phyloP scores from a whole-genome alignment of 2,797 vertebrate species.

The Enteromius afrohamiltoni region DNA sequence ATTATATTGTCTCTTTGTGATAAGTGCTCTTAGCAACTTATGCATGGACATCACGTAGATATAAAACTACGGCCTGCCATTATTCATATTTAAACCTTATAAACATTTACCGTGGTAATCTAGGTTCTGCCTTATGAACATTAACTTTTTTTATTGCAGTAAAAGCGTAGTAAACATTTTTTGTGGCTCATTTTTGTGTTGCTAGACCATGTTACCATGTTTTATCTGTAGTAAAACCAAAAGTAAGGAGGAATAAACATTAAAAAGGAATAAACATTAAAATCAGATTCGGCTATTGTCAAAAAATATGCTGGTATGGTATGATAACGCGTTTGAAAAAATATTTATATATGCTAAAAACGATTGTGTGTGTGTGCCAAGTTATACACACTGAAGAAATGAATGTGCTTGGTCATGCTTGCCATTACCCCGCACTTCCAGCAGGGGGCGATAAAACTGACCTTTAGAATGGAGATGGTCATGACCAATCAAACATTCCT shows the following conservation, averaged over 20 bases:
- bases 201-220: too few relatives aligned
- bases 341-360: too few relatives aligned
- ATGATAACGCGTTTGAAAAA: background rate
- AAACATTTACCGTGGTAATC: background rate
- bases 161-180: too few relatives aligned
- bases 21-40: background rate
- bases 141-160: too few relatives aligned
- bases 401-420: slow-evolving; percentile 34
- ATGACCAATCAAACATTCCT: background rate
- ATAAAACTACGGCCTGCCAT: background rate
- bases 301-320: background rate
- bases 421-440: background rate
- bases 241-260: background rate
- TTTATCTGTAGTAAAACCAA: too few relatives aligned
- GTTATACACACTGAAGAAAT: background rate
- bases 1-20: background rate
- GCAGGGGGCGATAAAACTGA: slow-evolving; percentile 29
- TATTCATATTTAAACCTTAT: background rate
- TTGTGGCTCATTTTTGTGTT: too few relatives aligned
- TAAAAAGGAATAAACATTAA: background rate
- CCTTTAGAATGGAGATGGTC: too few relatives aligned
- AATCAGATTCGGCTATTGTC: background rate
- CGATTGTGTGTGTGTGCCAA: too few relatives aligned
- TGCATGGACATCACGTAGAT: background rate
- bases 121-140: background rate